Evolutionary conservation across 2,888 invertebrate species (phyloP).

Genomic region (Ferrisia virgata): DNA sequence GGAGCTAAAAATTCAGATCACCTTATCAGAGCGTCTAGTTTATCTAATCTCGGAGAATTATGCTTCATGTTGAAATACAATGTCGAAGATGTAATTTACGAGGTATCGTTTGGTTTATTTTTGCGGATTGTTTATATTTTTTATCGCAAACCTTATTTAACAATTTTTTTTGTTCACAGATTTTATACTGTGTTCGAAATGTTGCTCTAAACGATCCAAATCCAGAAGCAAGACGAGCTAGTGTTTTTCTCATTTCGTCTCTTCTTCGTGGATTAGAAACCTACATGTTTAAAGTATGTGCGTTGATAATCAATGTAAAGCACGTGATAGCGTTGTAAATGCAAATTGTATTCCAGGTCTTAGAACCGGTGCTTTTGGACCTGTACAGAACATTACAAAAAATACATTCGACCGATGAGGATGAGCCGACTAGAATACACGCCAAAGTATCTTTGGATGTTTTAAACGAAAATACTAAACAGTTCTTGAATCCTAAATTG

Average conservation of each 20-base stretch:
- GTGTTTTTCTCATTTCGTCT: constrained; percentile 71
- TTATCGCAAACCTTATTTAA: background rate
- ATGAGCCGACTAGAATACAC: constrained; percentile 70
- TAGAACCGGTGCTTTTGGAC: constrained; percentile 66
- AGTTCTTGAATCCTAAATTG: constrained; percentile 54
- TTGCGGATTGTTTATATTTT: background rate
- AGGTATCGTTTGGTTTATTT: constrained; percentile 57
- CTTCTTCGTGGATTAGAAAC: constrained; percentile 72
- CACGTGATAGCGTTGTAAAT: no score
- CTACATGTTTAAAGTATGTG: constrained; percentile 60
- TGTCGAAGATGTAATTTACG: constrained; percentile 68
- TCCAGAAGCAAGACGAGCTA: constrained; percentile 72
- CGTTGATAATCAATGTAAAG: background rate
- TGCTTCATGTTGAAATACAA: constrained; percentile 71
- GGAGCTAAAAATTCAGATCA: constrained; percentile 69
- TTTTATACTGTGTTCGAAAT: constrained; percentile 67
- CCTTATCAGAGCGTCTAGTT: constrained; percentile 72
- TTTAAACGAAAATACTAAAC: constrained; percentile 49
- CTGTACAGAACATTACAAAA: constrained; percentile 69
- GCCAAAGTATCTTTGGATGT: constrained; percentile 75
- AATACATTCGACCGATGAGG: constrained; percentile 62
- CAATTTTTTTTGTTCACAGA: constrained; percentile 48
- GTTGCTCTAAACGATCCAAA: constrained; percentile 69
- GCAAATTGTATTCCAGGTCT: constrained; percentile 53
- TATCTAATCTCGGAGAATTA: constrained; percentile 80